These are phyloP conservation scores for Papilio polyxenes DNA, from an alignment of 1,140 invertebrate species.

Conservation along the genomic window DNA sequence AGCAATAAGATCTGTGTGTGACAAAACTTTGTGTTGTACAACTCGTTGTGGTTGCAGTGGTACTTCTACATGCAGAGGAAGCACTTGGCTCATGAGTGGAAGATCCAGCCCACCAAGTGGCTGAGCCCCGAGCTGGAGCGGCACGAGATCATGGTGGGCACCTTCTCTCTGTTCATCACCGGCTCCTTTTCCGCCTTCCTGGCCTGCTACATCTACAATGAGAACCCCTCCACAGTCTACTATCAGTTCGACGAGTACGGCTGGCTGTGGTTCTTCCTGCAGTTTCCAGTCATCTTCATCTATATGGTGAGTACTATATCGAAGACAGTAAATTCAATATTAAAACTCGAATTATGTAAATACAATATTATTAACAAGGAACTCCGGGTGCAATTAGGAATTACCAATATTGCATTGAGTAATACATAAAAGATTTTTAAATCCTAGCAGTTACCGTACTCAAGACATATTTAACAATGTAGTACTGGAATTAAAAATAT, in stretches of 20 bases:
- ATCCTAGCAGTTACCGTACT: too few relatives aligned
- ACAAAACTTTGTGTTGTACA: neutral
- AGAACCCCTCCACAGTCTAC: conserved; percentile 84
- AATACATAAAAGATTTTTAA: too few relatives aligned
- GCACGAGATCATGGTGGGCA: conserved; percentile 85
- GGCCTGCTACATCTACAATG: conserved; percentile 85
- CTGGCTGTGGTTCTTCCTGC: conserved; percentile 84
- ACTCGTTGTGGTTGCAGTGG: conserved; percentile 80
- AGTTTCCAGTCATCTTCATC: conserved; percentile 84
- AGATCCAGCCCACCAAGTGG: conserved; percentile 87
- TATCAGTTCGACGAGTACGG: conserved; percentile 84
- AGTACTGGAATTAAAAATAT: neutral
- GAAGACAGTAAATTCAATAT: neutral
- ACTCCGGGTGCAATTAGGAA: too few relatives aligned
- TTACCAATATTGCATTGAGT: too few relatives aligned
- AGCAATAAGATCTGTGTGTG: neutral
- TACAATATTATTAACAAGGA: too few relatives aligned
- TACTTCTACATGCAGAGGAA: conserved; percentile 84
- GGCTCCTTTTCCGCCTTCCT: conserved; percentile 81
- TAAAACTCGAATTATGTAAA: too few relatives aligned
- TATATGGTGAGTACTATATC: conserved; percentile 78
- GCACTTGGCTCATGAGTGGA: conserved; percentile 84
- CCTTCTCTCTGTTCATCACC: conserved; percentile 81
- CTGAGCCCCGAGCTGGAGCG: conserved; percentile 84
- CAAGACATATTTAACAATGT: too few relatives aligned